Conservation (phyloP, 2,797 vertebrate species). For the Setipinna tenuifilis region DNA sequence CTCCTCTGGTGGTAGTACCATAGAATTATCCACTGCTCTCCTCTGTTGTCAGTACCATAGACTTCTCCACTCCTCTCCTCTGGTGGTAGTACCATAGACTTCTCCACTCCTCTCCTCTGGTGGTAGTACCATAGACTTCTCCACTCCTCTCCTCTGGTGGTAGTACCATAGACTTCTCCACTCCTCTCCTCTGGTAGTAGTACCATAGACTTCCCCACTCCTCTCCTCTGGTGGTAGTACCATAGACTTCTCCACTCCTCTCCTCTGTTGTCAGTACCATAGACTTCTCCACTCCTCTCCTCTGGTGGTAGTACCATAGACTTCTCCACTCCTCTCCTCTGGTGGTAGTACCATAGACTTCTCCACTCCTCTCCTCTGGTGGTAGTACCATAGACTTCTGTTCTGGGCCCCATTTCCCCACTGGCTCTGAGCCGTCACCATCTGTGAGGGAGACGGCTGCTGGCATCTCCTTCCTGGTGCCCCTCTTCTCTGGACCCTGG, state of each 20-base stretch:
- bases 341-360: too few relatives aligned
- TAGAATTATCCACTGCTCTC: background rate
- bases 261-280: too few relatives aligned
- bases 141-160: too few relatives aligned
- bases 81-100: background rate
- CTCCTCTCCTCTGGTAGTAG: too few relatives aligned
- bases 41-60: background rate
- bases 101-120: background rate
- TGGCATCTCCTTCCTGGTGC: background rate
- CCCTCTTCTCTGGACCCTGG: background rate
- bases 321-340: too few relatives aligned
- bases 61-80: background rate
- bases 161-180: too few relatives aligned
- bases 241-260: too few relatives aligned
- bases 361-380: background rate
- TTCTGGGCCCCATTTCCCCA: background rate
- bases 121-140: too few relatives aligned
- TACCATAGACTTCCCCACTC: too few relatives aligned
- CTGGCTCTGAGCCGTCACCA: background rate
- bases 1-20: background rate
- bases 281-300: too few relatives aligned
- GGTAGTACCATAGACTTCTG: background rate
- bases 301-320: too few relatives aligned
- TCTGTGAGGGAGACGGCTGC: constrained; percentile 2
- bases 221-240: too few relatives aligned